Base-by-base conservation (phyloP, 2,888 invertebrate species). In the Netelia melanura region DNA sequence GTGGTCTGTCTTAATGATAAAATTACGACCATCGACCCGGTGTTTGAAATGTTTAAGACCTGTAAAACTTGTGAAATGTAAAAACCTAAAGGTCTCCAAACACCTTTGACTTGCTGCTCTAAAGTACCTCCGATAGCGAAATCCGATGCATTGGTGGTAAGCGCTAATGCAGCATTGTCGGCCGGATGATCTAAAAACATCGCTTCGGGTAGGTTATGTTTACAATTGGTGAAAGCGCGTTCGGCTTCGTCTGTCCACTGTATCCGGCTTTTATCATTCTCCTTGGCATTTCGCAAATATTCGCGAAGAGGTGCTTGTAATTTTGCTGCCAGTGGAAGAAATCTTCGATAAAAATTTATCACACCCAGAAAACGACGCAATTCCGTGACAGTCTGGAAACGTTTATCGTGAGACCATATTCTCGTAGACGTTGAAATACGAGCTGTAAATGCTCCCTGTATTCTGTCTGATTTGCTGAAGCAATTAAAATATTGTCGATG, bases 401-500 rank as follows among this genome's bases (percentile, higher is more conserved):
- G 30, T 62, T 62, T 30, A 62, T 14, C 10, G 30, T 14, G 2
- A 30, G 11, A 1, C 62, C 62, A n/a, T 62, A 62, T 14, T 62
- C 11, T 8, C 3, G 3, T 25, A 38, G 30, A 6, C 62, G 62
- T 30, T 62, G 1, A 14, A 84, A 81, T 11, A 85, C 10, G 2
- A 43, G 0, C n/a, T 11, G 17, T 0, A 85, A 30, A 38, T 81
- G 82, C 21, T 82, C 25, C 0, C 14, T 11, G 68, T 82, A 81
- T 6, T 78, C 82, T 0, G 17, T 21, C 48, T 67, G 61, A 25
- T 56, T 44, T 11, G 17, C n/a, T 6, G 70, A 85, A 6, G 82
- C 82, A 0, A 92, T 84, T 6, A 92, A 84, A 11, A 91, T 86
- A 77, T 92, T 92, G 76, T 92, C 21, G 21, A 92, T 85, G 78